A percentile compares a stretch with the other conserved stretches of the same genome.
phyloP scores from a whole-genome alignment of 2,113 vertebrate genomes.

The Oplegnathus fasciatus region DNA sequence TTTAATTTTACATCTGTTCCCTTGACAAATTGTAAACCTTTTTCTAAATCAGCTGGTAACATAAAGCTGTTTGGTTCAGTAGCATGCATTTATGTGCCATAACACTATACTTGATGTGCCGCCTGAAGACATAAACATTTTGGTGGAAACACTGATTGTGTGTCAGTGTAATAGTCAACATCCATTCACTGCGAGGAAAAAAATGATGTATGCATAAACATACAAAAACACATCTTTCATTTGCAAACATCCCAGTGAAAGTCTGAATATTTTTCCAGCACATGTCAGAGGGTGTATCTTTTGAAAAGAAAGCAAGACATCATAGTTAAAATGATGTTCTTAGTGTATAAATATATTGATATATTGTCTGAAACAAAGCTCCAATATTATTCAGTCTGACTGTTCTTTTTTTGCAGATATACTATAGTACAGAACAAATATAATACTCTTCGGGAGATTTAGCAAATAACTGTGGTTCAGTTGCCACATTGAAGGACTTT shows the following conservation, averaged over 20 bases:
- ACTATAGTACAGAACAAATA: not conserved
- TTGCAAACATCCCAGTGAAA: slow-evolving; percentile 11
- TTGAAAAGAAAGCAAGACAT: slow-evolving; percentile 9
- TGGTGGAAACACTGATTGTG: slow-evolving; percentile 41
- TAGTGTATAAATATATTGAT: not conserved
- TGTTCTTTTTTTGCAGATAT: slow-evolving; percentile 13
- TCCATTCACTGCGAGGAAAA: slow-evolving; percentile 20
- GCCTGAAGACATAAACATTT: slow-evolving; percentile 63
- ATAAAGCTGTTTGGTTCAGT: slow-evolving; percentile 42
- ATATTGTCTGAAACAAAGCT: not conserved
- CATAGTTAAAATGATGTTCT: not conserved
- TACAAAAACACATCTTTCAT: slow-evolving; percentile 36
- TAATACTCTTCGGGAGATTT: not conserved
- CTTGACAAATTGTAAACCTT: slow-evolving; percentile 40
- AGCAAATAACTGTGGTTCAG: no score
- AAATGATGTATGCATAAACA: slow-evolving; percentile 7
- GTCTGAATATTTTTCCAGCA: slow-evolving; percentile 1
- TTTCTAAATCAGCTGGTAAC: slow-evolving; percentile 39
- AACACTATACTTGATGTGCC: slow-evolving; percentile 36
- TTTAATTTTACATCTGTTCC: slow-evolving; percentile 62
- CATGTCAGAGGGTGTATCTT: slow-evolving; percentile 9
- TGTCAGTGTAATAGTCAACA: slow-evolving; percentile 8
- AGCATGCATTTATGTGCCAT: slow-evolving; percentile 48
- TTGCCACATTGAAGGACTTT: no score
- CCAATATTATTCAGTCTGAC: not conserved